phyloP scores from a whole-genome alignment of 2,113 vertebrate genomes.

The Oreochromis niloticus region DNA sequence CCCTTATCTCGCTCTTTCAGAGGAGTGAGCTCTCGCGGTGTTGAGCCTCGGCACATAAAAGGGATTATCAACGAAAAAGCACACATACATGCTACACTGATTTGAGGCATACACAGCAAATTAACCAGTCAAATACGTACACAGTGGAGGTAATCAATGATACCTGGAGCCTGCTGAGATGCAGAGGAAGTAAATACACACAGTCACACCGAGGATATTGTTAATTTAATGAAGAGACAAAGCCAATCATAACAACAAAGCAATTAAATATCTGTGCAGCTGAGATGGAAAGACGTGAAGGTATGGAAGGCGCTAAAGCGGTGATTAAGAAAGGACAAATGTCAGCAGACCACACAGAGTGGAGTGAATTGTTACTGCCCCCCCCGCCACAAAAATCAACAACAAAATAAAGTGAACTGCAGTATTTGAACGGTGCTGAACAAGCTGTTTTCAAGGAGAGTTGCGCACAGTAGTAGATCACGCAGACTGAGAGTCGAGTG shows the following conservation, averaged over 20 bases:
- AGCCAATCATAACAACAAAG: constrained; percentile 8
- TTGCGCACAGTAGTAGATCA: constrained; percentile 8
- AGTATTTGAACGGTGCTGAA: constrained; percentile 37
- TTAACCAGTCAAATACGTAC: constrained; percentile 10
- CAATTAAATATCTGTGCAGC: neutral
- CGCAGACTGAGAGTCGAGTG: neutral
- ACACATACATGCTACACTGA: constrained; percentile 28
- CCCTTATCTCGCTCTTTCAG: constrained; percentile 56
- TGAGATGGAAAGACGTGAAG: neutral
- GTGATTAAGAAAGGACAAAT: constrained; percentile 3
- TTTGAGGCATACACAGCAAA: constrained; percentile 11
- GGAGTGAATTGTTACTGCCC: neutral
- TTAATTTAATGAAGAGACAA: constrained; percentile 33
- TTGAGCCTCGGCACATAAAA: constrained; percentile 27
- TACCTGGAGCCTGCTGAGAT: constrained; percentile 24
- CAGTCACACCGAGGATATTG: neutral
- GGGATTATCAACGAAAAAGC: constrained; percentile 34
- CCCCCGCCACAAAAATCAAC: constrained; percentile 25
- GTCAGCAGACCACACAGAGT: neutral
- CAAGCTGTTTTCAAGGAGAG: constrained; percentile 43
- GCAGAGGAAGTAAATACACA: neutral
- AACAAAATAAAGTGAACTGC: constrained; percentile 11
- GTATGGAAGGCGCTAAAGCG: neutral
- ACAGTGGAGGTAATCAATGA: constrained; percentile 15
- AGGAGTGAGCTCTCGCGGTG: neutral